phyloP scores from a whole-genome alignment of 2,888 invertebrate genomes.

The Volucella inanis region DNA sequence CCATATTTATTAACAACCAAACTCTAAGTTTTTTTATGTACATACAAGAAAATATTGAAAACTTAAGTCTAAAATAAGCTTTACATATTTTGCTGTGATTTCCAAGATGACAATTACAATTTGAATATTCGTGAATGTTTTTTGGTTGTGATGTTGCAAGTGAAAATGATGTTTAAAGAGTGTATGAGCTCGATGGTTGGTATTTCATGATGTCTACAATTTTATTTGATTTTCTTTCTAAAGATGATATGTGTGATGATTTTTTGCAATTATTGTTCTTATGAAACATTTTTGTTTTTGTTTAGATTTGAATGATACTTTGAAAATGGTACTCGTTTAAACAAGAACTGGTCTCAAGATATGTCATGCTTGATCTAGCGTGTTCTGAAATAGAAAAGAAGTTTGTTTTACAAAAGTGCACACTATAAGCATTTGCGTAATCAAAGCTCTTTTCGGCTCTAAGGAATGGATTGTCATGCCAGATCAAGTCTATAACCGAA shows the following conservation, averaged over 20 bases:
- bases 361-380: neutral
- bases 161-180: constrained; percentile 62
- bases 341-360: constrained; percentile 3
- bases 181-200: constrained; percentile 55
- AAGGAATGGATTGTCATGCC: too few relatives aligned
- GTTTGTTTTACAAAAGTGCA: too few relatives aligned
- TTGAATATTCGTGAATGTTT: constrained; percentile 19
- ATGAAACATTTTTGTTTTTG: constrained; percentile 38
- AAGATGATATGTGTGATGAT: constrained; percentile 73
- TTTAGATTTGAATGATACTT: constrained; percentile 13
- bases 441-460: too few relatives aligned
- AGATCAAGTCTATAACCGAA: too few relatives aligned
- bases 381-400: neutral
- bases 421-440: too few relatives aligned
- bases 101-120: constrained; percentile 47
- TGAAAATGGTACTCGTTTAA: neutral
- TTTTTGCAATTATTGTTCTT: constrained; percentile 48
- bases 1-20: too few relatives aligned
- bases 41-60: too few relatives aligned
- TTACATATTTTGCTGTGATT: constrained; percentile 53
- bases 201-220: constrained; percentile 3
- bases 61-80: constrained; percentile 23
- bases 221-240: constrained; percentile 35
- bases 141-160: constrained; percentile 33
- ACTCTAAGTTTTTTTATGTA: too few relatives aligned